These are phyloP conservation scores for Catocala sponsa DNA, from an alignment of 2,888 invertebrate genomes.

Conservation along the genomic window DNA sequence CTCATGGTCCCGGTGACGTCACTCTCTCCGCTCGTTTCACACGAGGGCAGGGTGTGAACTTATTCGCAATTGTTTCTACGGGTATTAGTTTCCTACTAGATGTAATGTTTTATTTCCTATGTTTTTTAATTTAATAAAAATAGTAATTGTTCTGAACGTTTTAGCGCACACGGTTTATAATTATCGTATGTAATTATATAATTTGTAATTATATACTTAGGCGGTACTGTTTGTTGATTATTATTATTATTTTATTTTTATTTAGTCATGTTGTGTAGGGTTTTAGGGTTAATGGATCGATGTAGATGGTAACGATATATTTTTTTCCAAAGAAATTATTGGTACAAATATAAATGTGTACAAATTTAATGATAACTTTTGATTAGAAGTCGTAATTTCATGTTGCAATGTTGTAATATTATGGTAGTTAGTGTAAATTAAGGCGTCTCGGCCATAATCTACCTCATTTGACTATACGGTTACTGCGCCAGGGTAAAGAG, in stretches of 20 bases:
- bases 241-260: conserved; percentile 82
- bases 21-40: conserved; percentile 33
- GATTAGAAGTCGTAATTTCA: conserved; percentile 79
- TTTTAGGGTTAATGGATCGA: conserved; percentile 66
- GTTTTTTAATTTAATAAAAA: conserved; percentile 66
- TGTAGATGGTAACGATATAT: conserved; percentile 68
- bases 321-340: conserved; percentile 87
- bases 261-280: conserved; percentile 76
- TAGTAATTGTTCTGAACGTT: conserved; percentile 71
- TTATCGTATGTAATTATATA: conserved; percentile 68
- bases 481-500: conserved; percentile 80
- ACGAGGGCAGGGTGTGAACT: conserved; percentile 53
- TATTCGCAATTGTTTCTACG: conserved; percentile 86
- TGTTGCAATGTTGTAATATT: conserved; percentile 84
- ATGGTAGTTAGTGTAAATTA: conserved; percentile 79
- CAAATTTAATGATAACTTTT: conserved; percentile 79
- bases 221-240: conserved; percentile 83
- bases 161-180: conserved; percentile 76
- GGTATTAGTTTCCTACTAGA: conserved; percentile 89
- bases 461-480: conserved; percentile 75
- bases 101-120: conserved; percentile 81
- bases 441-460: conserved; percentile 81
- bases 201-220: conserved; percentile 66
- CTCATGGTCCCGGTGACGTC: conserved; percentile 55
- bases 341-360: conserved; percentile 86